Conservation (phyloP, 2,113 vertebrate genomes). For the Oreochromis tanganicae region DNA sequence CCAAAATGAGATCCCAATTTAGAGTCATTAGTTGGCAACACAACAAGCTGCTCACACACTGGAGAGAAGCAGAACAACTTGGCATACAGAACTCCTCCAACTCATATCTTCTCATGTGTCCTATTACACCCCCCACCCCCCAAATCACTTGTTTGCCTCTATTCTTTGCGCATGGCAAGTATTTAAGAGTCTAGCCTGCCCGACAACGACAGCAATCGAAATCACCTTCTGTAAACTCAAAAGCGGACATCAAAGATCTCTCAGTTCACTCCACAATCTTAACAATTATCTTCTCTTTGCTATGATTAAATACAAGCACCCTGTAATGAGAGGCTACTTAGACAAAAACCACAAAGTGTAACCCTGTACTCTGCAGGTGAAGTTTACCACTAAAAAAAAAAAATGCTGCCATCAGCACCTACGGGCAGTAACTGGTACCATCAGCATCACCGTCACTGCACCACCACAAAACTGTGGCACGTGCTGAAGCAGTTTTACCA, state of each 20-base stretch:
- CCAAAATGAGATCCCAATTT: neutral
- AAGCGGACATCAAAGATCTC: neutral
- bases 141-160: neutral
- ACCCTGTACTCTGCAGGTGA: neutral
- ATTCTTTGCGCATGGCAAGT: neutral
- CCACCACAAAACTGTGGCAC: constrained; percentile 15
- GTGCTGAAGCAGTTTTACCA: constrained; percentile 7
- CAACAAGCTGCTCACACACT: constrained; percentile 2
- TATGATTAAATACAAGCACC: neutral
- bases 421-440: constrained; percentile 1
- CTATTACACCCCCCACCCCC: neutral
- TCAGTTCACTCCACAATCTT: neutral
- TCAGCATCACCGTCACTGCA: neutral
- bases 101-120: constrained; percentile 3
- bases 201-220: neutral
- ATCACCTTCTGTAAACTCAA: neutral
- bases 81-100: neutral
- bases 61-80: neutral
- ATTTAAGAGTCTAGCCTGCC: neutral
- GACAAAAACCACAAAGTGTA: neutral
- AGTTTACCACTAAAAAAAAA: neutral
- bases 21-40: constrained; percentile 6
- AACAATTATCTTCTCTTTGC: neutral
- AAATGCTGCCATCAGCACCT: neutral
- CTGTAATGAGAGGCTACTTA: neutral